A percentile compares a stretch with the other conserved stretches of the same genome.
Evolutionary conservation across 2,797 vertebrate species (phyloP).

Genomic region (Danio choprae): DNA sequence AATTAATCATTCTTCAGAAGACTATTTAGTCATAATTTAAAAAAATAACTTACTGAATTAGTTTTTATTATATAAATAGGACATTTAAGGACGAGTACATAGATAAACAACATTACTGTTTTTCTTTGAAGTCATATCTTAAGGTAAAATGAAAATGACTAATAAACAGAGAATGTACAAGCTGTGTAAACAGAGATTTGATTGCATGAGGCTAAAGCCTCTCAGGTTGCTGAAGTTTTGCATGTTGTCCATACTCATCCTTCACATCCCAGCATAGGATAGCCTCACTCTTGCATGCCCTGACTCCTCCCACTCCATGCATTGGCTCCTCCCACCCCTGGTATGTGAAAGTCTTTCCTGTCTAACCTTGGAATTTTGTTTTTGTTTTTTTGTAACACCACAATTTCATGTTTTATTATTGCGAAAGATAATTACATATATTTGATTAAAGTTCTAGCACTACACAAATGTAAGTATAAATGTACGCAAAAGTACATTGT

Average conservation of each 20-base stretch:
- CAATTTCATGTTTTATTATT: slow-evolving; percentile 8
- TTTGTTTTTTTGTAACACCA: background rate
- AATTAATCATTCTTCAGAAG: too few species aligned
- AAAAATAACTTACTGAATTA: background rate
- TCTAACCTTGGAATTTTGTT: slow-evolving; percentile 15
- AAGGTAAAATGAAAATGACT: background rate
- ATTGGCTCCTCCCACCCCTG: slow-evolving; percentile 77
- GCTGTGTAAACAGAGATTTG: background rate
- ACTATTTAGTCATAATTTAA: background rate
- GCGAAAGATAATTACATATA: background rate
- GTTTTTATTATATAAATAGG: background rate
- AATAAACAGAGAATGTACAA: background rate
- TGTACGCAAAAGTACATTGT: background rate
- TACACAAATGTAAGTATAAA: background rate
- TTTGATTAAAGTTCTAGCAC: background rate
- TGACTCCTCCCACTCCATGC: slow-evolving; percentile 77
- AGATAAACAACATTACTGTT: background rate
- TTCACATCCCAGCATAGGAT: slow-evolving; percentile 76
- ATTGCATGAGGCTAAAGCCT: slow-evolving; percentile 34
- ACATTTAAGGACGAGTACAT: background rate
- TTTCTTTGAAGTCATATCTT: too few species aligned
- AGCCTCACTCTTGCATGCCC: slow-evolving; percentile 88
- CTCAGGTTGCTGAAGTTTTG: slow-evolving; percentile 76
- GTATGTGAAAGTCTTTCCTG: slow-evolving; percentile 79
- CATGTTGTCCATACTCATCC: slow-evolving; percentile 82